Evolutionary conservation across 2,888 invertebrate genomes (phyloP).

Genomic region (Caenorhabditis angaria): DNA sequence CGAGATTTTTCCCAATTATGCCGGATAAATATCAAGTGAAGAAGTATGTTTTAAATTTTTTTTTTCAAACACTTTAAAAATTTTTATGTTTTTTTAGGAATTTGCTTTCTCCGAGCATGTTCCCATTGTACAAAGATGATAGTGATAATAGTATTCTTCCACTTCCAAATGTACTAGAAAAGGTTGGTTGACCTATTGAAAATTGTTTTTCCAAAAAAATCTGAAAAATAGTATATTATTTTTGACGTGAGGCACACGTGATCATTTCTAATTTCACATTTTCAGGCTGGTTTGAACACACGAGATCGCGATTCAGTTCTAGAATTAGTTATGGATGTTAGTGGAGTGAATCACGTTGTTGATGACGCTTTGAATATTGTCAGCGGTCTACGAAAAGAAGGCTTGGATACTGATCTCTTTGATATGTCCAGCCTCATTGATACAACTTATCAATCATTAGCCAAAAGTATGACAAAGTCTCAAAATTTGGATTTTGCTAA

Average conservation of each 20-base stretch:
- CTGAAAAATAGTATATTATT: too few species aligned
- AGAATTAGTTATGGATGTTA: conserved; percentile 61
- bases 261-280: too few species aligned
- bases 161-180: conserved; percentile 54
- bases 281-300: conserved; percentile 37
- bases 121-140: conserved; percentile 60
- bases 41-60: conserved; percentile 12
- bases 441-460: conserved; percentile 38
- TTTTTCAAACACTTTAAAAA: background rate
- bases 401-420: conserved; percentile 51
- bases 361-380: conserved; percentile 57
- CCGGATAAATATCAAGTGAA: conserved; percentile 45
- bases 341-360: conserved; percentile 56
- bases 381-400: conserved; percentile 36
- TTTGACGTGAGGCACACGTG: too few species aligned
- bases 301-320: conserved; percentile 49
- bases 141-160: conserved; percentile 45
- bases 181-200: background rate
- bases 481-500: conserved; percentile 51
- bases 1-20: conserved; percentile 57
- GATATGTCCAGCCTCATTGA: conserved; percentile 49
- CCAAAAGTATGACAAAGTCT: conserved; percentile 27
- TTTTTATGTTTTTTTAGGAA: conserved; percentile 34
- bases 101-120: conserved; percentile 56
- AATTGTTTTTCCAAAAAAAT: too few species aligned